Conservation (phyloP, 2,888 invertebrate species). For the Alviniconcha strummeri region DNA sequence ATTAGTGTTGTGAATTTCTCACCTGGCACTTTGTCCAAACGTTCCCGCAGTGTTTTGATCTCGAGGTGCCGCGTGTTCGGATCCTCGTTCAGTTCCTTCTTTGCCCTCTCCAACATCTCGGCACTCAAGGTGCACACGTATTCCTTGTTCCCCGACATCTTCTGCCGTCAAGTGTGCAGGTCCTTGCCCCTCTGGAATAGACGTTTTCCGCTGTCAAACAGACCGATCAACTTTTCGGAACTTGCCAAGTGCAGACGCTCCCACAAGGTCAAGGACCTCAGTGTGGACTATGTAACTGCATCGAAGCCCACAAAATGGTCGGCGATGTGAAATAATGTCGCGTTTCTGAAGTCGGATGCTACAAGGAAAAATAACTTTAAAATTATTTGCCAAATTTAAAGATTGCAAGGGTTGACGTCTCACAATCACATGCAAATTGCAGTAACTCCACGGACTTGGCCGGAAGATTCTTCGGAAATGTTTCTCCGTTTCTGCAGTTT, state of each 20-base stretch:
- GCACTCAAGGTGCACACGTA: slow-evolving; percentile 33
- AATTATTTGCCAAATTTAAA: too few relatives aligned
- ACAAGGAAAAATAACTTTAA: too few relatives aligned
- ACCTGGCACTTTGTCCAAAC: slow-evolving; percentile 41
- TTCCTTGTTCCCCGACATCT: background rate
- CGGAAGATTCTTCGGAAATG: too few relatives aligned
- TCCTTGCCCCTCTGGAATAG: background rate
- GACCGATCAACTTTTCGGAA: background rate
- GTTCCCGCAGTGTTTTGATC: slow-evolving; percentile 63
- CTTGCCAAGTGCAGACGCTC: background rate
- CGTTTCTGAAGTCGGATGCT: too few relatives aligned
- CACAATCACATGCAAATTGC: too few relatives aligned
- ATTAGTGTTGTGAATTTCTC: background rate
- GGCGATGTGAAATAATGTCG: too few relatives aligned
- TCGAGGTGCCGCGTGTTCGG: slow-evolving; percentile 71
- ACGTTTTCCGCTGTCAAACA: background rate
- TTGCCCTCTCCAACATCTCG: slow-evolving; percentile 56
- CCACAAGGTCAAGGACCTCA: background rate
- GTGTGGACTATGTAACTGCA: background rate
- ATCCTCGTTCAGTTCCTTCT: slow-evolving; percentile 72
- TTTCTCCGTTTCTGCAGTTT: too few relatives aligned
- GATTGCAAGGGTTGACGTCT: too few relatives aligned
- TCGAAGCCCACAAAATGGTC: background rate
- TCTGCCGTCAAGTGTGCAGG: background rate
- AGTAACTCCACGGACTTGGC: too few relatives aligned